Evolutionary conservation across 2,888 invertebrate genomes (phyloP).

Genomic region (Bugulina stolonifera): DNA sequence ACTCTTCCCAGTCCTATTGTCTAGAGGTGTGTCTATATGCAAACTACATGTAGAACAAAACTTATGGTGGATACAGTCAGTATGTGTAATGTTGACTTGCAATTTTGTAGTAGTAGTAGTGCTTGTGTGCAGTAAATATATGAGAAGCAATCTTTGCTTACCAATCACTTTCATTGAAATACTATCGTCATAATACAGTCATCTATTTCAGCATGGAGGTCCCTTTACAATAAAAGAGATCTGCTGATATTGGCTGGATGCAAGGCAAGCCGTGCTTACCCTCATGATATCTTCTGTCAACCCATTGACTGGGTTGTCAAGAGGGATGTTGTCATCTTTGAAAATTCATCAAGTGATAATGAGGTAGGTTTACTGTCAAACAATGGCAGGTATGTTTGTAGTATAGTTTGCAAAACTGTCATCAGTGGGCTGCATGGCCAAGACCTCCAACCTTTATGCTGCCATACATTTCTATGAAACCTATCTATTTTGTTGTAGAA

Average conservation of each 20-base stretch:
- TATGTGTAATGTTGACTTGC: not conserved
- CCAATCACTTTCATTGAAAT: too few relatives aligned
- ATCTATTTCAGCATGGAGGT: not conserved
- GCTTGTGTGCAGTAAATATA: not conserved
- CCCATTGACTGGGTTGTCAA: not conserved
- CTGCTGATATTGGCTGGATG: not conserved
- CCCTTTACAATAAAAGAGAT: not conserved
- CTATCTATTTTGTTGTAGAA: too few relatives aligned
- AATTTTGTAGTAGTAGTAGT: not conserved
- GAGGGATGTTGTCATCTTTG: not conserved
- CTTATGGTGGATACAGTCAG: too few relatives aligned
- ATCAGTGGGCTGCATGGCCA: too few relatives aligned
- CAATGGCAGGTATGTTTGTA: too few relatives aligned
- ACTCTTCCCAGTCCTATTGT: too few relatives aligned
- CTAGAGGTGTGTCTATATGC: too few relatives aligned
- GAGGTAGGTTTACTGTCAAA: too few relatives aligned
- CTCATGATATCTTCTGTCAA: not conserved
- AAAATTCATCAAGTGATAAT: too few relatives aligned
- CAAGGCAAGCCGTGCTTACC: not conserved
- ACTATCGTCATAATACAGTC: not conserved
- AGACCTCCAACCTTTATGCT: not conserved
- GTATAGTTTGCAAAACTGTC: too few relatives aligned
- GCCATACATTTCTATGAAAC: not conserved
- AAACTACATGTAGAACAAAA: too few relatives aligned
- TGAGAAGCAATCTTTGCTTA: not conserved